Evolutionary conservation across 1,140 invertebrate genomes (phyloP), one percentile per base, ranked within the genome.

Genomic region (Drosophila carrolli): DNA sequence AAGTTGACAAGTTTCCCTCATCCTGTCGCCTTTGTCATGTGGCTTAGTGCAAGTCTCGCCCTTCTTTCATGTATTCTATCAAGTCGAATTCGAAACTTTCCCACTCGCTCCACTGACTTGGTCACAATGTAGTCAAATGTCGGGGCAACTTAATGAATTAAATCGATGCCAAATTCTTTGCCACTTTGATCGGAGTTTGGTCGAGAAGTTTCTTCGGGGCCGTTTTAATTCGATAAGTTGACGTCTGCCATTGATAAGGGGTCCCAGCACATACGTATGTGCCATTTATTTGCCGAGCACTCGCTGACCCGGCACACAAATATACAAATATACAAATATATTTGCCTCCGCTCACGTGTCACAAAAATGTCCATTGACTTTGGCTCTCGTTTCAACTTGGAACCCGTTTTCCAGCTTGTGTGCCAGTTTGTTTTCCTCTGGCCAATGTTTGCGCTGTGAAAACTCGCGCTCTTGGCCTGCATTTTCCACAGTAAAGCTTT

Each of bases 151-250:
- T 79, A 78, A 78, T 78, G 72, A 89, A 83, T 89, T 88, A 84
- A 88, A 89, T 88, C 82, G 73, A 88, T 78, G 82, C 78, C 68
- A 80, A 89, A 78, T 89, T 72, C 55, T 47, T 54, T 61, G 70
- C 71, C 62, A 84, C 82, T 83, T 88, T 89, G 84, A 88, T 88
- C 86, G 78, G 73, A 58, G 66, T 88, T 89, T 71, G 71, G 81
- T 80, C 72, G 79, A 88, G 53, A 89, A 84, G 61, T 72, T 78
- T 71, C 50, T 53, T 56, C 47, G 55, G 73, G 8, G 38, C 50
- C 55, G 50, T 63, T 73, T 78, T 80, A 88, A 84, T 88, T 89
- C 88, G 65, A 88, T 80, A 88, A 88, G 76, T 84, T 89, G 43
- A 54, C 37, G 23, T 70, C 63, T 71, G 65, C 16, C n/a, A 2